Base-by-base conservation (phyloP, 2,888 invertebrate genomes). In the Amphimallon solstitiale region DNA sequence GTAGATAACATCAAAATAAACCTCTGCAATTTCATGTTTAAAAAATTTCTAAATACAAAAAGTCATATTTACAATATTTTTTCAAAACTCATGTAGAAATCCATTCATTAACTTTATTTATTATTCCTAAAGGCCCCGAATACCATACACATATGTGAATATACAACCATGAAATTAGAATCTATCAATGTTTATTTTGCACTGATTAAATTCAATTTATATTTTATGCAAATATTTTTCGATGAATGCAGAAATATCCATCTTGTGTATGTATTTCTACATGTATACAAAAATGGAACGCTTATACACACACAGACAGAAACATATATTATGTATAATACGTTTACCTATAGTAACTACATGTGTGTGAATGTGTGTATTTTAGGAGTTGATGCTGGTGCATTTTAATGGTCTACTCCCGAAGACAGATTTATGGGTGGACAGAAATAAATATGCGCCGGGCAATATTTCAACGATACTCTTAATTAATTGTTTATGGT, bases 401-500 rank as follows among this genome's bases (percentile, higher is more conserved):
- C 14, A 52, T 21, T 17, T 59, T 59, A 59, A 59, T 59, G 43
- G 43, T 43, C 19, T 15, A 43, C 43, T 59, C n/a, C 38, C 60
- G 68, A 66, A 68, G 67, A 67, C 70, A 70, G 70, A 70, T 68
- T 70, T 68, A 68, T 64, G 65, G 61, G 23, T 15, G 60, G 65
- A 64, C 66, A 34, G 61, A 67, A 68, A 70, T 70, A 71, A 71
- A 71, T 69, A 68, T 68, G 52, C 43, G 43, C 64, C 63, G 37
- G 68, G 59, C 65, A 68, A 70, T 71, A 71, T 73, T 74, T 74
- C 74, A 74, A 72, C 75, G 68, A 70, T 70, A 68, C 69, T 70
- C 70, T 67, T 72, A 74, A 74, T 73, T 75, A 76, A 75, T 74
- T 73, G 72, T 73, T 71, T 74, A 71, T 73, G 71, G 73, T 73